These are phyloP conservation scores for Aramus guarauna DNA, from an alignment of 2,113 vertebrate species.

Conservation along the genomic window DNA sequence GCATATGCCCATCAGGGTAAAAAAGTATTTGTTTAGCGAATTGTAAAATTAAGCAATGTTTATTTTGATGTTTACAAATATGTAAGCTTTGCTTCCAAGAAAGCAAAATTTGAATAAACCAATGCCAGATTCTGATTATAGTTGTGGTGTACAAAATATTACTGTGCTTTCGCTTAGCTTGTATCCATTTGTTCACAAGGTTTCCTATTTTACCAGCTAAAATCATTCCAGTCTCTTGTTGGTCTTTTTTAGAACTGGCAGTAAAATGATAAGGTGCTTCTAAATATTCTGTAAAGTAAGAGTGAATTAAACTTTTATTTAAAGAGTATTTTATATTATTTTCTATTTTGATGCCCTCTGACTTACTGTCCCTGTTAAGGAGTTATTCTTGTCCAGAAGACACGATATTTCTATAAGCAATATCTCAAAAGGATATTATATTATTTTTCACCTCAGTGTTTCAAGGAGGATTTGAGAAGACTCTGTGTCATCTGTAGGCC, in stretches of 20 bases:
- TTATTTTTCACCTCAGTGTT: not conserved
- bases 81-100: constrained; percentile 66
- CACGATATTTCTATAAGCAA: not conserved
- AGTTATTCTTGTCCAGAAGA: not conserved
- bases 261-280: constrained; percentile 71
- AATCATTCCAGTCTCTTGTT: constrained; percentile 42
- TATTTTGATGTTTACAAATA: constrained; percentile 71
- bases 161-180: constrained; percentile 5
- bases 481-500: not conserved
- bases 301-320: constrained; percentile 77
- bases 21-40: constrained; percentile 58
- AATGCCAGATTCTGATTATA: constrained; percentile 63
- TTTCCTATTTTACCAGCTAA: constrained; percentile 39
- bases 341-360: constrained; percentile 2
- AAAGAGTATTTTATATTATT: constrained; percentile 56
- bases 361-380: not conserved
- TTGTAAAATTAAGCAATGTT: constrained; percentile 64
- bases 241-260: constrained; percentile 50
- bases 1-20: constrained; percentile 35
- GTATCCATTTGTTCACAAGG: not conserved
- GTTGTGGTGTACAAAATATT: constrained; percentile 51
- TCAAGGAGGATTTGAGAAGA: not conserved
- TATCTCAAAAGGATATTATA: not conserved
- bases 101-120: constrained; percentile 64
- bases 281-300: constrained; percentile 71